Conservation (phyloP, 1,140 invertebrate species). For the Aphis gossypii region DNA sequence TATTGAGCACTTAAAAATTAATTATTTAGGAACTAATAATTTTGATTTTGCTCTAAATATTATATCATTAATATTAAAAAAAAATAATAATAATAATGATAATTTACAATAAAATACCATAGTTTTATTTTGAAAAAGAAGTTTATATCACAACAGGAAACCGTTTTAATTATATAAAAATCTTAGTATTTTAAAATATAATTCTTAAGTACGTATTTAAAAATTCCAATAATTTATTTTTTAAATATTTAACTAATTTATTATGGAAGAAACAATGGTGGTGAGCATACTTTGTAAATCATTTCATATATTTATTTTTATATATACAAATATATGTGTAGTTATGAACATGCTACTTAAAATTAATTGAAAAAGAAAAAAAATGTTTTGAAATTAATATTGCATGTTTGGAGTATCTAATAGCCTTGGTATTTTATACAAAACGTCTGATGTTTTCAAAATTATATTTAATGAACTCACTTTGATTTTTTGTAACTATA, state of each 20-base stretch:
- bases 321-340: too few species aligned
- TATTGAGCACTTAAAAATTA: too few species aligned
- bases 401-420: not conserved
- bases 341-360: too few species aligned
- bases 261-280: too few species aligned
- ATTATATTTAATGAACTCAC: not conserved
- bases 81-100: not conserved
- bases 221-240: too few species aligned
- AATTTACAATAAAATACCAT: not conserved
- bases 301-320: too few species aligned
- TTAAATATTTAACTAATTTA: too few species aligned
- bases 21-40: not conserved
- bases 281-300: too few species aligned
- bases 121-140: not conserved
- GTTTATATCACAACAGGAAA: not conserved
- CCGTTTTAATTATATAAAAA: not conserved
- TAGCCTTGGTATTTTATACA: not conserved
- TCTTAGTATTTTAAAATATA: not conserved
- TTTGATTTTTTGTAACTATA: not conserved
- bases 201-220: not conserved
- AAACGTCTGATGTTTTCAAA: not conserved
- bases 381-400: not conserved
- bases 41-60: not conserved
- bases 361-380: not conserved
- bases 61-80: too few species aligned